Evolutionary conservation across 2,888 invertebrate species (phyloP).

Genomic region (Caenorhabditis macrosperma): DNA sequence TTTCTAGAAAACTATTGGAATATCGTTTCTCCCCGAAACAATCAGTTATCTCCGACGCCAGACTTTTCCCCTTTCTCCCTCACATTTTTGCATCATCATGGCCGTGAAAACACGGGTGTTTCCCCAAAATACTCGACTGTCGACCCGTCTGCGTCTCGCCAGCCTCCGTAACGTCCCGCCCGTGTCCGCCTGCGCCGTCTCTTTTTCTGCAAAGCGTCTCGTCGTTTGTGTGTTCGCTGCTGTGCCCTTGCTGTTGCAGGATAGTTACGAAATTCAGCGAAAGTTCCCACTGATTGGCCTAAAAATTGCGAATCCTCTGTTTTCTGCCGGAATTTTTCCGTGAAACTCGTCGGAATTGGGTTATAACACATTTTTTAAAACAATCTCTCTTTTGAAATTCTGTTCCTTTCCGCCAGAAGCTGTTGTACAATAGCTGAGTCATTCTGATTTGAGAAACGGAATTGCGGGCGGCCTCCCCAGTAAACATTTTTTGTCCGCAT

Average conservation of each 20-base stretch:
- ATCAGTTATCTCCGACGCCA: conserved; percentile 6
- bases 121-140: conserved; percentile 43
- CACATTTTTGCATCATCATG: conserved; percentile 51
- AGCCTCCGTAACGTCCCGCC: background rate
- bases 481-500: no score
- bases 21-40: no score
- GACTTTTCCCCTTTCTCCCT: background rate
- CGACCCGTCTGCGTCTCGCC: conserved; percentile 30
- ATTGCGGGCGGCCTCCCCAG: no score
- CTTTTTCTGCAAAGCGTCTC: conserved; percentile 21
- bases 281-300: conserved; percentile 18
- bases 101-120: conserved; percentile 47
- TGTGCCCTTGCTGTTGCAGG: conserved; percentile 27
- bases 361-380: no score
- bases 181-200: conserved; percentile 29
- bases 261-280: conserved; percentile 43
- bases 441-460: no score
- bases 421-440: no score
- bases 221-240: background rate
- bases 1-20: no score
- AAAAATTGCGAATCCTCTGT: conserved; percentile 14
- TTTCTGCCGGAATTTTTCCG: background rate
- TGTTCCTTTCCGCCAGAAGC: no score
- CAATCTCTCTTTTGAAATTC: no score
- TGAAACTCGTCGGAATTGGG: no score